Evolutionary conservation across 2,888 invertebrate genomes (phyloP), one percentile per base, ranked within the genome.

Genomic region (Coelopa pilipes): DNA sequence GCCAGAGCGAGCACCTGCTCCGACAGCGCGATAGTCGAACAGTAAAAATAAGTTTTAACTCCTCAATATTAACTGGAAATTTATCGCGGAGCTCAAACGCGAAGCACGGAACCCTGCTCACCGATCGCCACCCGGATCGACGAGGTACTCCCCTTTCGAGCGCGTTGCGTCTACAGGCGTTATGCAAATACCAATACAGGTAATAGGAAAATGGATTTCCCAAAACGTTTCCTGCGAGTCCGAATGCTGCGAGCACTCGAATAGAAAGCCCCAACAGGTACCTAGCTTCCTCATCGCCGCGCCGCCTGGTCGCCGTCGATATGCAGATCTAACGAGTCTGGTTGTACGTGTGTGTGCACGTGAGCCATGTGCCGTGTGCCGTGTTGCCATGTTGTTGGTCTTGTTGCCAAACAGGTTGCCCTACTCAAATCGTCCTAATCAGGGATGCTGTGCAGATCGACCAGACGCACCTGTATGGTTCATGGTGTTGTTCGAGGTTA

Each of bases 371-470:
- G n/a, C n/a, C 10, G 55, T 59, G 45, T 13, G 46, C 34, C 7
- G 21, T 65, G 65, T 65, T 65, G 65, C 65, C 46, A 65, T 65
- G 65, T 65, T 65, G 65, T 65, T 65, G 65, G 65, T 46, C 19
- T 65, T 65, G 65, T 46, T 65, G 19, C 46, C 46, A 65, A 65
- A 65, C 65, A 65, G 65, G 65, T 46, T 63, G 45, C 45, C 63
- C 34, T 34, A 7, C 7, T 34, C 34, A 65, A 46, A 17, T 65
- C 65, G 46, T 65, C 65, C 65, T 46, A 65, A 65, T 65, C 65
- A 65, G 65, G 65, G 65, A 65, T 65, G 65, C 65, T 65, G 46
- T 45, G 46, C 65, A 47, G 24, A 45, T n/a, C n/a, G n/a, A n/a
- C n/a, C n/a, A n/a, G n/a, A n/a, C n/a, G n/a, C n/a, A n/a, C n/a